These are phyloP conservation scores for Eriosoma lanigerum DNA, from an alignment of 1,140 invertebrate genomes.

Conservation along the genomic window DNA sequence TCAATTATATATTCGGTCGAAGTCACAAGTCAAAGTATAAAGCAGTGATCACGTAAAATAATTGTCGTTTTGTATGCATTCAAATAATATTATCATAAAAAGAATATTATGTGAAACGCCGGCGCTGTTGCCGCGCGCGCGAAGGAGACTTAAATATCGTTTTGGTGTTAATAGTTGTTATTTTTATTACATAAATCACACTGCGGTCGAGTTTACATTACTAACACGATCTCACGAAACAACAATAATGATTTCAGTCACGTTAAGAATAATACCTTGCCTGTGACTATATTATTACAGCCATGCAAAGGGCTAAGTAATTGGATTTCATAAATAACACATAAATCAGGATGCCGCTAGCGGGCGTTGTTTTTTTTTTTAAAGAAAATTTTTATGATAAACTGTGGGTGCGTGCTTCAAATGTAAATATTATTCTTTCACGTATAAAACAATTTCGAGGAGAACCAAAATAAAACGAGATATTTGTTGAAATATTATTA, in stretches of 20 bases:
- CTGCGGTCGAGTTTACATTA: conserved; percentile 1
- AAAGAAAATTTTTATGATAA: no score
- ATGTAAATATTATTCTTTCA: conserved; percentile 50
- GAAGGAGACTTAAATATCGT: not conserved
- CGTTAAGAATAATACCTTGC: conserved; percentile 1
- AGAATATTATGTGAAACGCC: no score
- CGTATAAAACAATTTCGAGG: conserved; percentile 24
- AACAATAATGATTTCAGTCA: conserved; percentile 40
- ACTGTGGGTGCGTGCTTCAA: conserved; percentile 49
- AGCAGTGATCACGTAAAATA: no score
- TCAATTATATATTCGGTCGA: no score
- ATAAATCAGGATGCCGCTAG: conserved; percentile 49
- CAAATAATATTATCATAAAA: no score
- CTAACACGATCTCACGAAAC: conserved; percentile 22
- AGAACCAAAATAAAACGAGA: conserved; percentile 15
- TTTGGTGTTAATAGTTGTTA: conserved; percentile 42
- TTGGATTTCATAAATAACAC: conserved; percentile 46
- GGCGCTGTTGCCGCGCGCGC: not conserved
- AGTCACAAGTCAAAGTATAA: no score
- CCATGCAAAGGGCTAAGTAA: conserved; percentile 44
- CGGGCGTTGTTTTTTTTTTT: conserved; percentile 35
- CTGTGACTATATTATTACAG: conserved; percentile 5
- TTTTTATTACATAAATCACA: conserved; percentile 34
- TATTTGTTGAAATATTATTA: not conserved
- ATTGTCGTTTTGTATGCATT: no score